Conservation (phyloP, 2,113 vertebrate species). For the Hemicordylus capensis region DNA sequence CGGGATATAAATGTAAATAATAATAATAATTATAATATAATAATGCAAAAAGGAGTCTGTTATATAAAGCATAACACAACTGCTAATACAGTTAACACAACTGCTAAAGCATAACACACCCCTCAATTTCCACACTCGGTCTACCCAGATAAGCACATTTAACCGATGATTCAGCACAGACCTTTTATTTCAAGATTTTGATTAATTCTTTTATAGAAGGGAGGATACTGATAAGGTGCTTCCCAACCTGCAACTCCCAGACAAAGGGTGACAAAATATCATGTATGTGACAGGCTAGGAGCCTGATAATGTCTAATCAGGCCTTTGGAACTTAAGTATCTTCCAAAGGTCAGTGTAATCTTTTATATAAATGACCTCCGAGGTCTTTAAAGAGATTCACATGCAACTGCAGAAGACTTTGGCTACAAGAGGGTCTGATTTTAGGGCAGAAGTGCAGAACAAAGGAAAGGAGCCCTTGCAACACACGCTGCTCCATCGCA, state of each 20-base stretch:
- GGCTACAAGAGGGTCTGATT: background rate
- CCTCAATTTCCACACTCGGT: no score
- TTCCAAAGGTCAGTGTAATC: conserved; percentile 19
- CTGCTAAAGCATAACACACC: background rate
- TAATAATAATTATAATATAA: no score
- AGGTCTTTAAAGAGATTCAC: conserved; percentile 10
- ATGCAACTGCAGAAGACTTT: background rate
- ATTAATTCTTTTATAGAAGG: rapidly evolving
- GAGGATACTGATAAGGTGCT: no score
- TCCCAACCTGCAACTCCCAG: no score
- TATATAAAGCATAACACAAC: no score
- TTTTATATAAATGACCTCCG: conserved; percentile 11
- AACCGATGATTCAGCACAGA: background rate
- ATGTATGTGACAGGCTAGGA: rapidly evolving
- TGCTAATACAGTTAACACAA: no score
- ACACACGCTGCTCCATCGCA: background rate
- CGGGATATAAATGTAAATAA: no score
- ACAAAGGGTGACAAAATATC: rapidly evolving
- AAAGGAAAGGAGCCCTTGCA: background rate
- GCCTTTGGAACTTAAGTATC: background rate
- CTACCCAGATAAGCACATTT: background rate
- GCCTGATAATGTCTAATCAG: background rate
- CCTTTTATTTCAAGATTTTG: background rate
- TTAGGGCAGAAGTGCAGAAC: background rate
- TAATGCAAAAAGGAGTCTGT: no score